Percentiles rank a stretch among this genome's conserved stretches.
phyloP scores from a whole-genome alignment of 2,888 invertebrate species.

The Calliphora vomitoria region DNA sequence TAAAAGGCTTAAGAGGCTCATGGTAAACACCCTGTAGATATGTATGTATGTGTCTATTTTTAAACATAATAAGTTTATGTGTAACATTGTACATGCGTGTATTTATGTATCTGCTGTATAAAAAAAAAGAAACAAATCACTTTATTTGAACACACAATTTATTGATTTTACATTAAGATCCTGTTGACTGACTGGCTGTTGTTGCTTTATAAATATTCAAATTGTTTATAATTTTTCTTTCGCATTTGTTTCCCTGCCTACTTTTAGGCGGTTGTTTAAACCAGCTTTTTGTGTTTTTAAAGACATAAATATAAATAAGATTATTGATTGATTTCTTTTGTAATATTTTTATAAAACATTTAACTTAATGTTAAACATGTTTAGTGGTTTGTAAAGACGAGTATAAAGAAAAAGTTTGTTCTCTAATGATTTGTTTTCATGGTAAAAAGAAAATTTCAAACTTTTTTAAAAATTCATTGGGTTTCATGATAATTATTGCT shows the following conservation, averaged over 20 bases:
- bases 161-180: slow-evolving; percentile 51
- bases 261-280: neutral
- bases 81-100: neutral
- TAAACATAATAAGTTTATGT: neutral
- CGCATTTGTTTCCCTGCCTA: neutral
- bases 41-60: neutral
- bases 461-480: neutral
- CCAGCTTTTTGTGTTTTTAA: neutral
- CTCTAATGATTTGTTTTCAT: neutral
- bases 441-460: neutral
- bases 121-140: slow-evolving; percentile 12
- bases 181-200: slow-evolving; percentile 29
- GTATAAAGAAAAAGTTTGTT: neutral
- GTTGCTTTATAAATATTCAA: slow-evolving; percentile 26
- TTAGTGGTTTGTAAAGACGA: neutral
- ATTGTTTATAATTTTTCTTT: slow-evolving; percentile 32
- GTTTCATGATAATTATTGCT: neutral
- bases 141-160: slow-evolving; percentile 15
- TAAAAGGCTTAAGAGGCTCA: neutral
- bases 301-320: neutral
- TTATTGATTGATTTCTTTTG: slow-evolving; percentile 23
- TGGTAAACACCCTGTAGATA: neutral
- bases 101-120: neutral
- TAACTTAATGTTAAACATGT: slow-evolving; percentile 3
- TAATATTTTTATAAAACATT: neutral